phyloP scores from a whole-genome alignment of 2,113 vertebrate genomes.

The Enhydra lutris region DNA sequence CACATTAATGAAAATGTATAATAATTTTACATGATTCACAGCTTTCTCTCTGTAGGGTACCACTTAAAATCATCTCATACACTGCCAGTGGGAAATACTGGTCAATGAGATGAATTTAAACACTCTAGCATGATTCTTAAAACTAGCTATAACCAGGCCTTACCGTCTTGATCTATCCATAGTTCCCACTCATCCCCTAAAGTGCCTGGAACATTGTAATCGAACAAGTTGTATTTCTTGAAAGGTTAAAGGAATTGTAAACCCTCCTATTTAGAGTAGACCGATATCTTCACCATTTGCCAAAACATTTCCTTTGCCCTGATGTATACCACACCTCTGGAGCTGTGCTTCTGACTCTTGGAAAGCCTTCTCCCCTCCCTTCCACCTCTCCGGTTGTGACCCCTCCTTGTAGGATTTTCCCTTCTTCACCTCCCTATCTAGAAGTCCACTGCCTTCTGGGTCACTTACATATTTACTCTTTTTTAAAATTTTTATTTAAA shows the following conservation, averaged over 20 bases:
- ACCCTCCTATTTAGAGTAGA: neutral
- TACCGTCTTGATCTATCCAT: neutral
- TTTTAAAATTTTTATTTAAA: neutral
- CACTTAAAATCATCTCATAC: neutral
- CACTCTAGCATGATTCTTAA: neutral
- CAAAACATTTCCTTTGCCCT: neutral
- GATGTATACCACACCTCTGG: neutral
- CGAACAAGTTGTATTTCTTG: neutral
- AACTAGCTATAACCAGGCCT: neutral
- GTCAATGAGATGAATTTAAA: neutral
- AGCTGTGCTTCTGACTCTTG: neutral
- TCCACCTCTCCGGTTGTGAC: neutral
- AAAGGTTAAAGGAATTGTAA: neutral
- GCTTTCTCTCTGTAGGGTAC: neutral
- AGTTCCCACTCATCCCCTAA: neutral
- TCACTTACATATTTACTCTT: neutral
- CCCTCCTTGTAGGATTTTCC: fast-evolving
- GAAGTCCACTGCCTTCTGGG: neutral
- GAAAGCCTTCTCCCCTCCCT: neutral
- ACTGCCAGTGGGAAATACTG: neutral
- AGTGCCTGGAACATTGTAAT: neutral
- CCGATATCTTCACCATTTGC: neutral
- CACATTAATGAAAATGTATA: neutral
- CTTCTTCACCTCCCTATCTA: neutral
- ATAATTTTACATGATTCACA: neutral